Evolutionary conservation across 37 sponge, comb jelly and placozoan species (phyloP).

Genomic region (Aphrocallistes beatrix): DNA sequence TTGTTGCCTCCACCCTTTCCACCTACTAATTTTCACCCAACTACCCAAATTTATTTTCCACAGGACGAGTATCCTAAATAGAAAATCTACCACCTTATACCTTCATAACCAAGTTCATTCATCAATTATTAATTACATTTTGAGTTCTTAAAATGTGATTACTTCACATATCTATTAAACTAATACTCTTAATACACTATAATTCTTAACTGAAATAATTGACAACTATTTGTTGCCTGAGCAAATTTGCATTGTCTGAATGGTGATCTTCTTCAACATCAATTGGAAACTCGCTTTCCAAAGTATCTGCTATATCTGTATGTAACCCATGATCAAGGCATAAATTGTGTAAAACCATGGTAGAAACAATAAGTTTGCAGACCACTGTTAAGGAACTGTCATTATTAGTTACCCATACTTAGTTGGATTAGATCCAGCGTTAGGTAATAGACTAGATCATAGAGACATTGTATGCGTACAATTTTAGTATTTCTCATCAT

Average conservation of each 20-base stretch:
- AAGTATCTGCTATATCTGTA: not conserved
- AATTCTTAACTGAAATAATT: conserved; percentile 7
- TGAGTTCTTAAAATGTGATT: not conserved
- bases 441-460: too few relatives aligned
- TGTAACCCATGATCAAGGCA: not conserved
- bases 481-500: too few relatives aligned
- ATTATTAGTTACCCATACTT: too few relatives aligned
- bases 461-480: too few relatives aligned
- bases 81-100: too few relatives aligned
- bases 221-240: not conserved
- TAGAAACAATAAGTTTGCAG: not conserved
- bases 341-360: not conserved
- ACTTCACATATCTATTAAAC: not conserved
- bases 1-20: not conserved
- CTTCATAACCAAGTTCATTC: not conserved
- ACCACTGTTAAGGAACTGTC: too few relatives aligned
- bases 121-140: not conserved
- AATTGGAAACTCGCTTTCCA: not conserved
- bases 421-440: too few relatives aligned
- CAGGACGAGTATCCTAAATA: not conserved
- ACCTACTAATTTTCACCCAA: not conserved
- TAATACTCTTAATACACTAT: not conserved
- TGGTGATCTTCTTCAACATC: not conserved
- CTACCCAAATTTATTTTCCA: not conserved
- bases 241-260: not conserved